Percentiles rank a stretch among this genome's conserved stretches.
Conservation (phyloP, 2,888 invertebrate species). For the Drosophila affinis region DNA sequence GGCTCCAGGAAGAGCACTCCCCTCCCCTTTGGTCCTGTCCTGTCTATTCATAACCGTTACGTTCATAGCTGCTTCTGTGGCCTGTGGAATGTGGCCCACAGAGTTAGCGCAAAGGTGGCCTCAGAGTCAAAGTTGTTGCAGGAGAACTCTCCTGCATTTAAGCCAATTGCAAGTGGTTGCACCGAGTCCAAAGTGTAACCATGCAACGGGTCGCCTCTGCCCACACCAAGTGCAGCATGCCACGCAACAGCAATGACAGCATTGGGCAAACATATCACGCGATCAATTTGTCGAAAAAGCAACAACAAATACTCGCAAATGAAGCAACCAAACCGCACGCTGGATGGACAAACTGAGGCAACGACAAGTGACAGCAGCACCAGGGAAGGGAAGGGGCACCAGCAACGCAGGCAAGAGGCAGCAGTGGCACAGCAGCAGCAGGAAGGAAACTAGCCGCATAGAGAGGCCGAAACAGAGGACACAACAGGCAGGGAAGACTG, state of each 20-base stretch:
- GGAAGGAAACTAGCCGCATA: background rate
- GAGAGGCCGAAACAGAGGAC: conserved; percentile 35
- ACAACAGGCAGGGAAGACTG: background rate
- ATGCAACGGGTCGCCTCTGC: background rate
- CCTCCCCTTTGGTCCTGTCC: too few relatives aligned
- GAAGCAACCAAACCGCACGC: conserved; percentile 9
- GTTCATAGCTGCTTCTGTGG: background rate
- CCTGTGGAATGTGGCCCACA: background rate
- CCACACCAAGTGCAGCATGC: background rate
- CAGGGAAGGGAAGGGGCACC: background rate
- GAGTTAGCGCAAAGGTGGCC: conserved; percentile 1
- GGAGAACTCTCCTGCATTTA: conserved; percentile 8
- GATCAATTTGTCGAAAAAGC: conserved; percentile 77
- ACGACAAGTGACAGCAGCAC: background rate
- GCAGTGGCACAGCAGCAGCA: background rate
- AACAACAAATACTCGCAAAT: conserved; percentile 26
- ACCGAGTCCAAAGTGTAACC: conserved; percentile 13
- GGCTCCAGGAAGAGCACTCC: too few relatives aligned
- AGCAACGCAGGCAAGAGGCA: too few relatives aligned
- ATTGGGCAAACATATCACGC: conserved; percentile 71
- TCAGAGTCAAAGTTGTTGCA: conserved; percentile 26
- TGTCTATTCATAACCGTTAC: background rate
- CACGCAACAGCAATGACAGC: conserved; percentile 32
- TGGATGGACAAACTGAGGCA: background rate
- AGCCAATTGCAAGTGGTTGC: conserved; percentile 26